These are phyloP conservation scores for Trachelus tabidus DNA, from an alignment of 2,888 invertebrate genomes.

Conservation along the genomic window DNA sequence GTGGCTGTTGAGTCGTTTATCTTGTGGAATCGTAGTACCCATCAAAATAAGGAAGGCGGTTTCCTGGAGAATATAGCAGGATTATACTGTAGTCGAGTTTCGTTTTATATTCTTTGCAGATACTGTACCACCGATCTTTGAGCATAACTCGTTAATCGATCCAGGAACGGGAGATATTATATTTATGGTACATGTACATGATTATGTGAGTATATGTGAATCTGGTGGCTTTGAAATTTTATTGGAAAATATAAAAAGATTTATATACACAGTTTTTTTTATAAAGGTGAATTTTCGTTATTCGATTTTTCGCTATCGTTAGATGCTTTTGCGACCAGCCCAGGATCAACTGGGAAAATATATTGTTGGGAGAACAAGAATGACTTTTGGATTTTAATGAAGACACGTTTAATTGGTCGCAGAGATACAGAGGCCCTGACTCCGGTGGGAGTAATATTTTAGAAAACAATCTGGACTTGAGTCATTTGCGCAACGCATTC, in stretches of 20 bases:
- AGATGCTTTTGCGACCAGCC: too few species aligned
- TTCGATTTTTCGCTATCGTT: too few species aligned
- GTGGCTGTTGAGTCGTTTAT: conserved; percentile 40
- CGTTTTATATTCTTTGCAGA: background rate
- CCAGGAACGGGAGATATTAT: too few species aligned
- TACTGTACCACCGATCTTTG: background rate
- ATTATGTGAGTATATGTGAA: too few species aligned
- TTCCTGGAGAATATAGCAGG: background rate
- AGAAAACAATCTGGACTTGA: background rate
- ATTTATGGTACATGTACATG: too few species aligned
- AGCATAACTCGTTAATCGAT: too few species aligned
- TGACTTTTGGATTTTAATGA: background rate
- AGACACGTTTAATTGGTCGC: background rate
- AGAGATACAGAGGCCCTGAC: background rate
- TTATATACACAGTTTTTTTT: too few species aligned
- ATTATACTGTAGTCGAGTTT: background rate
- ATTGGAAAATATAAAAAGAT: too few species aligned
- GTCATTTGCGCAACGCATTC: background rate
- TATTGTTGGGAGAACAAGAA: background rate
- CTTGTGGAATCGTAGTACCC: conserved; percentile 38
- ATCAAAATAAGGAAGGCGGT: conserved; percentile 36
- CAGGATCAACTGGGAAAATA: background rate
- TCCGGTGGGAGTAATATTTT: background rate
- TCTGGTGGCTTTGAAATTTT: too few species aligned
- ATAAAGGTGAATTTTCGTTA: too few species aligned